These are phyloP conservation scores for Vicugna pacos DNA, from an alignment of 2,113 vertebrate genomes.

Conservation along the genomic window DNA sequence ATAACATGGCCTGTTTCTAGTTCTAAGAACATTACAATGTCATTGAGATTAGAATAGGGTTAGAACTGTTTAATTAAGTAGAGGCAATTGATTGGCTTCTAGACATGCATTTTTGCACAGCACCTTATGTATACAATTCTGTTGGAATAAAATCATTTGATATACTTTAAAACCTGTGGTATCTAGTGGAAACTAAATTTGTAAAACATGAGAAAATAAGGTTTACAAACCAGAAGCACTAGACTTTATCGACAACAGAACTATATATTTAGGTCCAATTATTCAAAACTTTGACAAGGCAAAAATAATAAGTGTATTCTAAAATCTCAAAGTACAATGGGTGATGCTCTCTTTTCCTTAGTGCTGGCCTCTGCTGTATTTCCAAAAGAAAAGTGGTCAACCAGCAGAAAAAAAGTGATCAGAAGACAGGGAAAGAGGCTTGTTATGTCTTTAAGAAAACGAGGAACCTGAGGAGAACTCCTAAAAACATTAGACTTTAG, in stretches of 20 bases:
- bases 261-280: constrained; percentile 41
- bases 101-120: constrained; percentile 44
- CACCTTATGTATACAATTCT: neutral
- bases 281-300: constrained; percentile 27
- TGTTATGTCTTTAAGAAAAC: constrained; percentile 58
- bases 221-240: constrained; percentile 9
- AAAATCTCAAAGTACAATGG: neutral
- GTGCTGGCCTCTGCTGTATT: constrained; percentile 14
- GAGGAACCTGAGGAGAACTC: neutral
- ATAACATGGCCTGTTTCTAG: constrained; percentile 30
- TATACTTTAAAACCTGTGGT: neutral
- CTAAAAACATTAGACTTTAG: constrained; percentile 19
- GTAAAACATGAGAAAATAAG: constrained; percentile 27
- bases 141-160: constrained; percentile 27
- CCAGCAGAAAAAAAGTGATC: neutral
- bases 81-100: constrained; percentile 40
- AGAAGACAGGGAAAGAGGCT: neutral
- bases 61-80: constrained; percentile 63
- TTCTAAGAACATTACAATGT: constrained; percentile 44
- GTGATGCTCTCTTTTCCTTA: neutral
- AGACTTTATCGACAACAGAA: constrained; percentile 2
- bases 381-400: constrained; percentile 1
- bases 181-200: constrained; percentile 1
- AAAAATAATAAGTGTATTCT: neutral
- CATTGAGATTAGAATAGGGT: constrained; percentile 44